Evolutionary conservation across 1,140 invertebrate species (phyloP).

Genomic region (Caenorhabditis briggsae): DNA sequence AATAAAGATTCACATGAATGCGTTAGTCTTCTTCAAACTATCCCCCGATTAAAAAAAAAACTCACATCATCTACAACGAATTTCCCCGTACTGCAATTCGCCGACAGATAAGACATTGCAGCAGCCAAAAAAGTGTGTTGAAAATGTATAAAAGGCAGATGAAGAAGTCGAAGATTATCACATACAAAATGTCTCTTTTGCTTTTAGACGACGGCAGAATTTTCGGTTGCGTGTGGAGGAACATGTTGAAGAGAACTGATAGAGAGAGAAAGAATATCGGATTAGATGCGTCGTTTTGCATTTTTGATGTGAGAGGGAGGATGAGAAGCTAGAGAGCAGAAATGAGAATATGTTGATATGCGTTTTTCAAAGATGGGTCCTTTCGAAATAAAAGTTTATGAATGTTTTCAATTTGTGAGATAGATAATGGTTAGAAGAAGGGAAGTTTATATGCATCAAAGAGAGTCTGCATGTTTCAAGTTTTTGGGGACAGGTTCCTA

Average conservation of each 20-base stretch:
- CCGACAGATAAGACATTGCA: background rate
- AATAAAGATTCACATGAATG: too few species aligned
- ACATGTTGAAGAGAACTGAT: background rate
- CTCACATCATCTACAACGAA: slow-evolving; percentile 16
- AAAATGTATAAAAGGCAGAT: background rate
- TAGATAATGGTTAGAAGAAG: too few species aligned
- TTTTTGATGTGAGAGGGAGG: slow-evolving; percentile 33
- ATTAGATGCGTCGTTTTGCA: slow-evolving; percentile 43
- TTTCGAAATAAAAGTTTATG: background rate
- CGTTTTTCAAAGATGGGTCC: background rate
- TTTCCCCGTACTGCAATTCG: background rate
- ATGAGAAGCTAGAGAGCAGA: slow-evolving; percentile 21
- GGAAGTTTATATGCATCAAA: too few species aligned
- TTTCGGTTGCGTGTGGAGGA: slow-evolving; percentile 38
- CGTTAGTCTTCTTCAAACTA: too few species aligned
- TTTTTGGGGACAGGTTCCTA: too few species aligned
- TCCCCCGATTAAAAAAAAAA: background rate
- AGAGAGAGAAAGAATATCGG: slow-evolving; percentile 44
- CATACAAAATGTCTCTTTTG: slow-evolving; percentile 6
- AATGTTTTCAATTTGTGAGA: too few species aligned
- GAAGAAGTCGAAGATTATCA: slow-evolving; percentile 8
- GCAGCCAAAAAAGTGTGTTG: background rate
- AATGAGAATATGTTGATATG: slow-evolving; percentile 25
- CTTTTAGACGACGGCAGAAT: background rate
- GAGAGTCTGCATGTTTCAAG: too few species aligned